phyloP scores from a whole-genome alignment of 1,140 invertebrate genomes.

The Zaprionus kolodkinae region DNA sequence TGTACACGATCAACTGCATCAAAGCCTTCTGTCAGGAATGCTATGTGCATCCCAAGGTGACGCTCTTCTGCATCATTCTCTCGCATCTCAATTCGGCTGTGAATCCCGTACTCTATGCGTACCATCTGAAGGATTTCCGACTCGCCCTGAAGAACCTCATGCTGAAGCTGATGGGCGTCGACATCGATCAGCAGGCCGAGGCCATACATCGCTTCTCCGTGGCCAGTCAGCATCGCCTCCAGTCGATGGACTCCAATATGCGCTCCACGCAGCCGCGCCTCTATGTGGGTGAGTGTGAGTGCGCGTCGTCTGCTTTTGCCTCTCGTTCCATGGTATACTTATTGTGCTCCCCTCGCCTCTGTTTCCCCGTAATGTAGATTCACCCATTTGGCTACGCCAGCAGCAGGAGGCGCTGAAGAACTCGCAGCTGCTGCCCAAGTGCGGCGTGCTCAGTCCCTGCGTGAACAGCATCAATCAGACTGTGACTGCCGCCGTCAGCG shows the following conservation, averaged over 20 bases:
- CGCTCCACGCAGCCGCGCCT: constrained; percentile 79
- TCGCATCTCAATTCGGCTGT: constrained; percentile 95
- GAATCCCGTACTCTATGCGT: constrained; percentile 95
- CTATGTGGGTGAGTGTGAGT: constrained; percentile 81
- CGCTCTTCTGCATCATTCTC: constrained; percentile 93
- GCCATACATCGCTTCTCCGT: constrained; percentile 83
- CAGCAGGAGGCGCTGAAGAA: constrained; percentile 79
- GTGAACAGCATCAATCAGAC: constrained; percentile 83
- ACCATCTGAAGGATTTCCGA: constrained; percentile 94
- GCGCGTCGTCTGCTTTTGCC: constrained; percentile 59
- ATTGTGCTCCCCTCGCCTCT: constrained; percentile 5
- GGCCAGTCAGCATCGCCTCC: constrained; percentile 80
- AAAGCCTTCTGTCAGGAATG: constrained; percentile 91
- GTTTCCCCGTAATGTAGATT: constrained; percentile 50
- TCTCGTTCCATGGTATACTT: constrained; percentile 15
- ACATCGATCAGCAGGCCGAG: constrained; percentile 77
- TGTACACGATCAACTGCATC: constrained; percentile 96
- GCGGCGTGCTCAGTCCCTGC: constrained; percentile 73
- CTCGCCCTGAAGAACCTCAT: constrained; percentile 89
- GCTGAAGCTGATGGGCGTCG: constrained; percentile 85
- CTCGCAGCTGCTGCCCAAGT: constrained; percentile 68
- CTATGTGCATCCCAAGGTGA: constrained; percentile 88
- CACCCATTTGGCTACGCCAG: constrained; percentile 79
- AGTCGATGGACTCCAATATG: constrained; percentile 79
- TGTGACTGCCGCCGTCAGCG: constrained; percentile 79